Evolutionary conservation across 2,113 vertebrate genomes (phyloP).

Genomic region (Machaerirhynchus nigripectus): DNA sequence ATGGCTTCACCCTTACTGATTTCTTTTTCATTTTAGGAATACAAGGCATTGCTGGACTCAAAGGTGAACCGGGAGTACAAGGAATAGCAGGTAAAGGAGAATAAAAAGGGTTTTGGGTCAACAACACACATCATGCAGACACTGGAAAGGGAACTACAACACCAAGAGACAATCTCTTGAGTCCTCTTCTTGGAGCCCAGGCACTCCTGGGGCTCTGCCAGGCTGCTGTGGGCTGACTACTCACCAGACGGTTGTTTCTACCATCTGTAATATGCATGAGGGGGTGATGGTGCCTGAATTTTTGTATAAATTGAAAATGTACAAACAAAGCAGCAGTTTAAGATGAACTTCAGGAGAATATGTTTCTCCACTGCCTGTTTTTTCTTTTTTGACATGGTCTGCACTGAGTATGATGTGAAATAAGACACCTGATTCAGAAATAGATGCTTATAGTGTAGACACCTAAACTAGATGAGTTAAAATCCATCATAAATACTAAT

Average conservation of each 20-base stretch:
- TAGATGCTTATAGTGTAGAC: neutral
- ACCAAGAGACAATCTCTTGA: neutral
- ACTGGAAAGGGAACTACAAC: neutral
- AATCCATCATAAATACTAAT: neutral
- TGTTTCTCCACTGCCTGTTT: neutral
- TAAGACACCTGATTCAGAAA: neutral
- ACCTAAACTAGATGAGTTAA: conserved; percentile 13
- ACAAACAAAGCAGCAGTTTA: neutral
- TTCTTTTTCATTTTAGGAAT: conserved; percentile 42
- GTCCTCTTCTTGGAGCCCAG: neutral
- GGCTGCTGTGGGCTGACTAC: neutral
- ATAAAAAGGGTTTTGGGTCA: neutral
- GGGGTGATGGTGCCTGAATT: neutral
- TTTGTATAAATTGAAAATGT: neutral
- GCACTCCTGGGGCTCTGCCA: neutral
- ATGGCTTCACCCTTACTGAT: neutral
- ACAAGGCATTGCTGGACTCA: conserved; percentile 47
- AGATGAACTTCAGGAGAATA: neutral
- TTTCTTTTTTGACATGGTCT: neutral
- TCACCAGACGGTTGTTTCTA: neutral
- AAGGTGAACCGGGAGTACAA: conserved; percentile 29
- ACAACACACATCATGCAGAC: neutral
- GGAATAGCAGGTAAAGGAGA: conserved; percentile 26
- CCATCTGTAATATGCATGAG: neutral
- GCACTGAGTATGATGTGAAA: neutral